Evolutionary conservation across 2,113 vertebrate genomes (phyloP).

Genomic region (Climacteris rufus): DNA sequence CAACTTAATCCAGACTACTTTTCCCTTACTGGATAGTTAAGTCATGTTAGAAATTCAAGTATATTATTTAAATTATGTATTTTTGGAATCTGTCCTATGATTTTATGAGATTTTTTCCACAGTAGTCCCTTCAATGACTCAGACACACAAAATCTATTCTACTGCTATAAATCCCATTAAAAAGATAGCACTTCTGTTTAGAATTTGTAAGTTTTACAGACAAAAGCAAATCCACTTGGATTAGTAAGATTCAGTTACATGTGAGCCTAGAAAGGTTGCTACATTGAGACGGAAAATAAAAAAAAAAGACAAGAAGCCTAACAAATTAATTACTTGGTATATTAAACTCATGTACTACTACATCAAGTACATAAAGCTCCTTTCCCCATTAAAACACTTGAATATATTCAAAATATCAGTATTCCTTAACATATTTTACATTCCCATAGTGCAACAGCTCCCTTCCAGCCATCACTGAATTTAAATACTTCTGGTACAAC

Average conservation of each 20-base stretch:
- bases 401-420: neutral
- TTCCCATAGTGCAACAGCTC: neutral
- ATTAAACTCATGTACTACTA: neutral
- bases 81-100: neutral
- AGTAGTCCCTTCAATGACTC: neutral
- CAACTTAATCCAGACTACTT: constrained; percentile 34
- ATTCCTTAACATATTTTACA: neutral
- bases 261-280: constrained; percentile 29
- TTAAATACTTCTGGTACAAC: neutral
- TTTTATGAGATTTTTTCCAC: constrained; percentile 27
- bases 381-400: neutral
- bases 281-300: neutral
- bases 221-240: neutral
- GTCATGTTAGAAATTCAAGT: neutral
- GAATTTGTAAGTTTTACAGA: neutral
- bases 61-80: neutral
- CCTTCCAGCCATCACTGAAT: neutral
- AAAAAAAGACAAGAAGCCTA: neutral
- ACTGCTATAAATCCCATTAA: neutral
- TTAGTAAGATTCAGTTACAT: neutral
- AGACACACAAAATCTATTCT: neutral
- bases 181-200: neutral
- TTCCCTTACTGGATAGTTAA: neutral
- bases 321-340: neutral
- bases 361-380: neutral